Base-by-base conservation (phyloP, 30 jellyfish, hydroid and myxozoan genomes). In the Haliclystus octoradiatus region DNA sequence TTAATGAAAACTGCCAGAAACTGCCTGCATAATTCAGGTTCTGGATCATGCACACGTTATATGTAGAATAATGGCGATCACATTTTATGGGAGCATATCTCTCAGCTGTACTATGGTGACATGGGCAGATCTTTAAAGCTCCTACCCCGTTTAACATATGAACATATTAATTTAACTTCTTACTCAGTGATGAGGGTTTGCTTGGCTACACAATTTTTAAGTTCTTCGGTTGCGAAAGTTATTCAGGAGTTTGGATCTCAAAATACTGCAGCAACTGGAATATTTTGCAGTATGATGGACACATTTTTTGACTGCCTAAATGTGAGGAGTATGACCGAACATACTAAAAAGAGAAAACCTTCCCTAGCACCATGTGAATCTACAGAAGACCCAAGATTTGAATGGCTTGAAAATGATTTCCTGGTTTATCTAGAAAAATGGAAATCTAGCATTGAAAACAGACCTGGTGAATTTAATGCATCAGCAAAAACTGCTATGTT, bases 51-150 rank as follows among this genome's bases (percentile, higher is more conserved):
- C 60, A 73, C 90, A 50, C 23, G 90, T 53, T 74, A 31, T 73
- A 73, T 82, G 94, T 82, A 89, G 94, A 74, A 82, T 69, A 78
- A 67, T 82, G 94, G 94, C n/a, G 70, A 25, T 0, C 52, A 31
- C 50, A n/a, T n/a, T n/a, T 33, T 70, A 29, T 80, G 93, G 85
- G 28, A 49, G 32, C 93, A 80, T 62, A 72, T 71, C 19, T 14
- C 85, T 23, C 79, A 80, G n/a, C 31, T 72, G 47, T 70, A 49
- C 50, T 33, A 50, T 30, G 73, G 72, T 28, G 85, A 71, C 52
- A 65, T 34, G 12, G 85, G 64, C 15, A 27, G 77, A 62, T 84
- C 85, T 28, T 70, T 80, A 14, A 77, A 80, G 49, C 25, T 70
- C 15, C 84, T 70, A 29, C 85, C 93, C 63, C 71, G 72, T 74